These are phyloP conservation scores for Okamejei kenojei DNA, from an alignment of 2,797 vertebrate genomes.

Conservation along the genomic window DNA sequence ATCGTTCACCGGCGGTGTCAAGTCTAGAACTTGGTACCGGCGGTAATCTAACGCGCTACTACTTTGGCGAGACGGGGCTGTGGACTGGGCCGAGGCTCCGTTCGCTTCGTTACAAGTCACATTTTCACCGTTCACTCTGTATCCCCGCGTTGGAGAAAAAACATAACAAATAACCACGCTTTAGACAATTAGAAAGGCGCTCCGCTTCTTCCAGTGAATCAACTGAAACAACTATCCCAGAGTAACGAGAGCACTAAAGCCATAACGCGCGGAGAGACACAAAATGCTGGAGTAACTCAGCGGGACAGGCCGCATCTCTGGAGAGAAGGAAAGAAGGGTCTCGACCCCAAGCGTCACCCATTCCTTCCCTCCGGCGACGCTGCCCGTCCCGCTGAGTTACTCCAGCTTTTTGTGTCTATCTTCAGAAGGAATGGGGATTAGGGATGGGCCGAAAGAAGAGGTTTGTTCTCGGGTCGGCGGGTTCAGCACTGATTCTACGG, in stretches of 20 bases:
- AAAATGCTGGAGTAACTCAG: too few species aligned
- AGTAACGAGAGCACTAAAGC: not conserved
- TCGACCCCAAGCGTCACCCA: too few species aligned
- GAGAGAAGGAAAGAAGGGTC: too few species aligned
- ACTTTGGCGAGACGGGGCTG: not conserved
- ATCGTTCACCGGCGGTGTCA: not conserved
- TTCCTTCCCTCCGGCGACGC: too few species aligned
- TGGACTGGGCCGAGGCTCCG: not conserved
- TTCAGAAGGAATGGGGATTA: not conserved
- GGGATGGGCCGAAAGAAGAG: not conserved
- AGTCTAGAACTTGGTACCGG: too few species aligned
- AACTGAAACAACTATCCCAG: not conserved
- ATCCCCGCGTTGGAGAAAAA: too few species aligned
- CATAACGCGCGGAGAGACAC: not conserved
- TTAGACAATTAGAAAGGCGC: not conserved
- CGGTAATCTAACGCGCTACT: not conserved
- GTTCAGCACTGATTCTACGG: not conserved
- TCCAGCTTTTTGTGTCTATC: too few species aligned
- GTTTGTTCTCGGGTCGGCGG: not conserved
- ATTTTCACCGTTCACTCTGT: not conserved
- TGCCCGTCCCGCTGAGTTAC: too few species aligned
- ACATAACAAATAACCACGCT: too few species aligned
- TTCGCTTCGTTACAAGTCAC: too few species aligned
- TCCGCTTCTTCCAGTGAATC: not conserved
- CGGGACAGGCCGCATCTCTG: too few species aligned